Evolutionary conservation across 2,797 vertebrate genomes (phyloP).

Genomic region (Picus viridis): DNA sequence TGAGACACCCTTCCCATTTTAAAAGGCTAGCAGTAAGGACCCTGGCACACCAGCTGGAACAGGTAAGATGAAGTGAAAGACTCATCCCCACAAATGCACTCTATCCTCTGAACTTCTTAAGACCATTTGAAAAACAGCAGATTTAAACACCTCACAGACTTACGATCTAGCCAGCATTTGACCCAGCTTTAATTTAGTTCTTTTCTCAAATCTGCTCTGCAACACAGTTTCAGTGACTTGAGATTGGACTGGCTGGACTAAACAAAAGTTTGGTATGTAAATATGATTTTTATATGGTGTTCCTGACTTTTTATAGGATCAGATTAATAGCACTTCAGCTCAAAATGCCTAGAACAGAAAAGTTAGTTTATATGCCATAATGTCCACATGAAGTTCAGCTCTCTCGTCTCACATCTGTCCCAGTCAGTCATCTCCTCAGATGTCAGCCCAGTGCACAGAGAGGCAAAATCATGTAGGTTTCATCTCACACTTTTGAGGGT

Average conservation of each 20-base stretch:
- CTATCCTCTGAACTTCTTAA: not conserved
- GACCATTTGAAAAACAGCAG: not conserved
- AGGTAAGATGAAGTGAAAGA: conserved; percentile 9
- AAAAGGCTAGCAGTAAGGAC: conserved; percentile 53
- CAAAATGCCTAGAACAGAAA: conserved; percentile 6
- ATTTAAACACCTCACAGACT: not conserved
- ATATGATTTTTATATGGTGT: not conserved
- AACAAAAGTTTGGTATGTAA: not conserved
- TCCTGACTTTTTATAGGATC: not conserved
- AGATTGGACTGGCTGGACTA: not conserved
- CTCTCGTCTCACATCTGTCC: not conserved
- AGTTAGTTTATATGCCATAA: not conserved
- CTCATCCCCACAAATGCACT: not conserved
- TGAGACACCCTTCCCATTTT: conserved; percentile 34
- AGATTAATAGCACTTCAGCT: not conserved
- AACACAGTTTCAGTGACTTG: not conserved
- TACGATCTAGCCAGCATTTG: not conserved
- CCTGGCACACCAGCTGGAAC: not conserved
- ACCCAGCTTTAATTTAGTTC: not conserved
- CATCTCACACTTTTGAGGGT: not conserved
- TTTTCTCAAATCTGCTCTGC: not conserved
- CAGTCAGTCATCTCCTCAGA: not conserved
- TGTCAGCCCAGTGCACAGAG: not conserved
- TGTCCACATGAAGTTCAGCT: not conserved
- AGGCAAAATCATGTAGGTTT: not conserved